Evolutionary conservation across 2,797 vertebrate species (phyloP).

Genomic region (Coregonus ussuriensis): DNA sequence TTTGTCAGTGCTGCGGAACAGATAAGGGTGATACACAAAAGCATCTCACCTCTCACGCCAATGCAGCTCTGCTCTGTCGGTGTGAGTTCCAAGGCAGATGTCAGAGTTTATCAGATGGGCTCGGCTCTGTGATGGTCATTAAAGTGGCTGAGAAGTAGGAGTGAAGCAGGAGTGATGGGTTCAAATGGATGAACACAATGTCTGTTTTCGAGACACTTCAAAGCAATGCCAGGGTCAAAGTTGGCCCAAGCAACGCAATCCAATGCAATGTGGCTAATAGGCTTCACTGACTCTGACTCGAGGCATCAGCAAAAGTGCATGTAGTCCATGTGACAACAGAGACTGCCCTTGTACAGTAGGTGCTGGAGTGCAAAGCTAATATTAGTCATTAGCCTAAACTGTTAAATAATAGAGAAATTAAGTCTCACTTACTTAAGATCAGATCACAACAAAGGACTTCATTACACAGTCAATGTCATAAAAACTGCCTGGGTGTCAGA

Average conservation of each 20-base stretch:
- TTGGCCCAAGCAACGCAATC: slow-evolving; percentile 65
- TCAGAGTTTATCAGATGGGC: background rate
- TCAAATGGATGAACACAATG: background rate
- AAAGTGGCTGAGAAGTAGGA: background rate
- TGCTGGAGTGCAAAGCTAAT: slow-evolving; percentile 57
- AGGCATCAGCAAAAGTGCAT: slow-evolving; percentile 71
- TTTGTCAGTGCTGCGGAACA: slow-evolving; percentile 68
- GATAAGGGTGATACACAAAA: slow-evolving; percentile 57
- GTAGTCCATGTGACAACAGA: slow-evolving; percentile 65
- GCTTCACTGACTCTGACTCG: slow-evolving; percentile 48
- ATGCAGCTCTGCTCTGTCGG: background rate
- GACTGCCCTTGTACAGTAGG: slow-evolving; percentile 45
- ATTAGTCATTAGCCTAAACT: slow-evolving; percentile 61
- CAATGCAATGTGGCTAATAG: slow-evolving; percentile 50
- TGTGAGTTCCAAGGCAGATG: background rate
- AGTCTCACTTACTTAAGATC: slow-evolving; percentile 53
- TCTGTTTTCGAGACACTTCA: background rate
- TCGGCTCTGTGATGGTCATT: background rate
- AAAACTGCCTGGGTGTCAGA: slow-evolving; percentile 36
- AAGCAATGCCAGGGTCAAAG: slow-evolving; percentile 59
- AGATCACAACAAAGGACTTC: slow-evolving; percentile 57
- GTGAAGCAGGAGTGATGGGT: background rate
- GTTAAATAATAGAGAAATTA: slow-evolving; percentile 46
- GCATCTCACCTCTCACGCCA: background rate
- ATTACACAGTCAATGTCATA: slow-evolving; percentile 59